Evolutionary conservation across 2,888 invertebrate species (phyloP), one percentile per base, ranked within the genome.

Genomic region (Caenorhabditis angaria): DNA sequence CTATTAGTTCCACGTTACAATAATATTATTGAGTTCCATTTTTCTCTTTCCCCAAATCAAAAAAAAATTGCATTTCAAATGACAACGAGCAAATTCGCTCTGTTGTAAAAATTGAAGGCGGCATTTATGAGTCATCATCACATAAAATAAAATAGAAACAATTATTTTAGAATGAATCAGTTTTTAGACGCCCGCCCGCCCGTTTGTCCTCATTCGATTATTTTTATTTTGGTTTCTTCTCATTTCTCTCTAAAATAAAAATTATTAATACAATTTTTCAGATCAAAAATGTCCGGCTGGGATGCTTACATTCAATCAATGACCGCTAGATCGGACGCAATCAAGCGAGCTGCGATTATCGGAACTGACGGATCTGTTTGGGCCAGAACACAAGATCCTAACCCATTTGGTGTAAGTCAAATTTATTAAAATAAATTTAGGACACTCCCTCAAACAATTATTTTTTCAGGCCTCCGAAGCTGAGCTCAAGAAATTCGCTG

Each of bases 301-400:
- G 75, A 82, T 69, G 85, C 85, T 32, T 87, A 87, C 76, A 83
- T 87, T 66, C 67, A 60, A 48, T 77, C 73, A 25, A 64, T 86
- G 54, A 69, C 78, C 58, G 70, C 51, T 14, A 70, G 73, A 56
- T 73, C 76, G 50, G 22, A 71, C 0, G 77, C 78, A 24, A 85
- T 86, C 75, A 83, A 82, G 68, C 76, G 83, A 35, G 86, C 82
- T 8, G 87, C 87, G 14, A 87, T 87, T 61, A 77, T 87, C 58
- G 85, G 86, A 24, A 18, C 63, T 35, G 87, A 87, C 55, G 86
- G 84, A 50, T 71, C 81, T 8, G 76, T 86, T 27, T 87, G 87
- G 87, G 86, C 87, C 25, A 69, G 80, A 56, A 81, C 83, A 35
- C 73, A 68, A n/a, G 68, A 62, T 14, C 63, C 58, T 32, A 79